These are phyloP conservation scores for Amphipoea lucens DNA, from an alignment of 2,888 invertebrate species.

Conservation along the genomic window DNA sequence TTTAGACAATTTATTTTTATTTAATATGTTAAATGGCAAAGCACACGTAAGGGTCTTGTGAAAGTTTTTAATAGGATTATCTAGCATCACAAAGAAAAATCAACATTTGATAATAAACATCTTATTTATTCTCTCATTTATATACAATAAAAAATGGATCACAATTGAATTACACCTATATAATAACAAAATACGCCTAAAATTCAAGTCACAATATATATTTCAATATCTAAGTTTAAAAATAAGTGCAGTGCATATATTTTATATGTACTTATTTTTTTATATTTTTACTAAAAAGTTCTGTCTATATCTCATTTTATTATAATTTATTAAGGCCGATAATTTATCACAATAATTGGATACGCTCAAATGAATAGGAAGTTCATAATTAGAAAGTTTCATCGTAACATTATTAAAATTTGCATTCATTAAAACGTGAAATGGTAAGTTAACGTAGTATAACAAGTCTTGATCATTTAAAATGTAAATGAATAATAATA, in stretches of 20 bases:
- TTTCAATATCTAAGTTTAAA: conserved; percentile 48
- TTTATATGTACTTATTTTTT: conserved; percentile 2
- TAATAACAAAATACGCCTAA: conserved; percentile 59
- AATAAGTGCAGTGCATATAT: conserved; percentile 44
- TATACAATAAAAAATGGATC: conserved; percentile 72
- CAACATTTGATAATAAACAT: conserved; percentile 67
- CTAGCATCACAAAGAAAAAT: conserved; percentile 59
- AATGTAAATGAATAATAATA: conserved; percentile 17
- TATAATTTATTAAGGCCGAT: conserved; percentile 47
- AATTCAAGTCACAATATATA: conserved; percentile 62
- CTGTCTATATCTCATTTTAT: background rate
- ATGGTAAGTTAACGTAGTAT: conserved; percentile 26
- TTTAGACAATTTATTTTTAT: background rate
- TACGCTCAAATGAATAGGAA: conserved; percentile 38
- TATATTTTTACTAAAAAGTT: conserved; percentile 10
- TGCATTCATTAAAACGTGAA: conserved; percentile 24
- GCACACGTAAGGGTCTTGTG: conserved; percentile 5
- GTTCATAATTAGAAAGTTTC: conserved; percentile 18
- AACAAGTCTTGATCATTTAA: conserved; percentile 54
- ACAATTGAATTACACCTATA: conserved; percentile 71
- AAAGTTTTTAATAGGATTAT: conserved; percentile 39
- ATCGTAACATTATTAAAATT: conserved; percentile 49
- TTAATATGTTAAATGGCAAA: conserved; percentile 31
- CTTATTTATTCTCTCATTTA: conserved; percentile 73
- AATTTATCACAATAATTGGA: conserved; percentile 54